These are phyloP conservation scores for Ambastaia sidthimunki DNA, from an alignment of 2,797 vertebrate genomes.

Conservation along the genomic window DNA sequence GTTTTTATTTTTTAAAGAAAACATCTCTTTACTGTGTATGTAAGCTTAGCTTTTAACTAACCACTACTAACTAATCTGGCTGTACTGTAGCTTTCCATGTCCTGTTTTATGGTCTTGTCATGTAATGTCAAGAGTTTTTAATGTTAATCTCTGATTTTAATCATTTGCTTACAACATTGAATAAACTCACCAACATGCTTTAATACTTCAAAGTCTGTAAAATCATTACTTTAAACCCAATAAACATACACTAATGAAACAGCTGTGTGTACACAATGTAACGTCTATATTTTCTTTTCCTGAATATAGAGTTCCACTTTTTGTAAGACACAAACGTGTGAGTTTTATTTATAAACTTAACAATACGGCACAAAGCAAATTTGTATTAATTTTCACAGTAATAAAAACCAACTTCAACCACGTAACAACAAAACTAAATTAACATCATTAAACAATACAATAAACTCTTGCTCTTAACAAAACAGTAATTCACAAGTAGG, in stretches of 20 bases:
- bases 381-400: not conserved
- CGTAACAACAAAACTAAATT: not conserved
- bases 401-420: not conserved
- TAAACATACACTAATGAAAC: constrained; percentile 27
- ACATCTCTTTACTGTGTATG: not conserved
- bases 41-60: not conserved
- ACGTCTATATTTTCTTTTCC: not conserved
- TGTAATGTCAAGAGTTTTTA: not conserved
- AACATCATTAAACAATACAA: not conserved
- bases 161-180: not conserved
- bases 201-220: no score
- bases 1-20: not conserved
- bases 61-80: not conserved
- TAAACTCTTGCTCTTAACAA: not conserved
- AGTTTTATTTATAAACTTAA: not conserved
- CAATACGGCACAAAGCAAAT: not conserved
- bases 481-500: not conserved
- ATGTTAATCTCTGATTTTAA: constrained; percentile 10
- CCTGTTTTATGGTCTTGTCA: not conserved
- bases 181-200: constrained; percentile 24
- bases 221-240: constrained; percentile 33
- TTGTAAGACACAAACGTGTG: not conserved
- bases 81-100: not conserved
- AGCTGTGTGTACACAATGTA: not conserved
- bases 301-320: not conserved